Percentiles rank a stretch among this genome's conserved stretches.
Evolutionary conservation across 1,140 invertebrate genomes (phyloP).

Genomic region (Drosophila pandora): DNA sequence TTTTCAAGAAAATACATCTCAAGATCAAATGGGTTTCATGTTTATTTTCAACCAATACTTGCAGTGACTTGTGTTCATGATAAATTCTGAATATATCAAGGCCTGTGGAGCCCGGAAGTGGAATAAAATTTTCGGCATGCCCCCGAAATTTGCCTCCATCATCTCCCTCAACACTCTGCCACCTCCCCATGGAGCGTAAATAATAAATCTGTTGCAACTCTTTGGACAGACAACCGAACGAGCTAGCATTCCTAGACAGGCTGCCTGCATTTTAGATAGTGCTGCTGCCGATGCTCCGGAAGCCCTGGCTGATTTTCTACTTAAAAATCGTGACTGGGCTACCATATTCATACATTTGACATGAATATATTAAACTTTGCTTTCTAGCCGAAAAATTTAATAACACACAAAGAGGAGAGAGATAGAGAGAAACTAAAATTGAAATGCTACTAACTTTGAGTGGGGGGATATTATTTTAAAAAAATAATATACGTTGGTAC

Average conservation of each 20-base stretch:
- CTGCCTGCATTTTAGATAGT: conserved; percentile 59
- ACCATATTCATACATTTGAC: conserved; percentile 63
- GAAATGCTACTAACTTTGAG: conserved; percentile 67
- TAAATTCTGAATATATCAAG: background rate
- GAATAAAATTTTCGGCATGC: conserved; percentile 26
- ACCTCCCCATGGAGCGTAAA: conserved; percentile 31
- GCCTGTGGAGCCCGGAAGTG: conserved; percentile 23
- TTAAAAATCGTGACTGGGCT: conserved; percentile 72
- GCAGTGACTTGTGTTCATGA: conserved; percentile 9
- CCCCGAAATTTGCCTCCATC: background rate
- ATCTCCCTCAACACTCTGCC: background rate
- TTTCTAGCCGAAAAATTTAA: conserved; percentile 56
- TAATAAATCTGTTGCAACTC: conserved; percentile 60
- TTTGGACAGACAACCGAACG: conserved; percentile 34
- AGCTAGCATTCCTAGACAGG: conserved; percentile 45
- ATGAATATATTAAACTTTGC: conserved; percentile 68
- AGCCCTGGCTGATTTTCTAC: conserved; percentile 49
- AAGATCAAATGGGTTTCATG: too few species aligned
- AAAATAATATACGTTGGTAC: conserved; percentile 20
- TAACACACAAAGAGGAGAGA: conserved; percentile 21
- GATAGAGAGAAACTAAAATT: conserved; percentile 47
- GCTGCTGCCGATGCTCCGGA: conserved; percentile 5
- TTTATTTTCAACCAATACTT: conserved; percentile 6
- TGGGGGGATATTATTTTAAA: conserved; percentile 51
- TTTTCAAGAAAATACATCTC: too few species aligned